Evolutionary conservation across 2,888 invertebrate genomes (phyloP).

Genomic region (Scaptomyza tumidula): DNA sequence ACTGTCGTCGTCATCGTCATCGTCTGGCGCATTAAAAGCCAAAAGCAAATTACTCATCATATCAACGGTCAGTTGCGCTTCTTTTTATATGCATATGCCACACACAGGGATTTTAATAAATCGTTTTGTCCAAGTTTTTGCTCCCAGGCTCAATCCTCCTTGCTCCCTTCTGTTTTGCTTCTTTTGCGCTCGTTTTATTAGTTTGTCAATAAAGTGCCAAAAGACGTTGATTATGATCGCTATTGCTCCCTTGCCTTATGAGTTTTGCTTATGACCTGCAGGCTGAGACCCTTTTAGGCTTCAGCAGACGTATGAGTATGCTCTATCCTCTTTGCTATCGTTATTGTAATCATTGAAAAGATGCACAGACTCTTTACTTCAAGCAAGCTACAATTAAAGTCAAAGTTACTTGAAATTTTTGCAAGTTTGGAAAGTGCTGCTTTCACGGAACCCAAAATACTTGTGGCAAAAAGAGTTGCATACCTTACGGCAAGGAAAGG

Average conservation of each 20-base stretch:
- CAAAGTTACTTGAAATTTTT: background rate
- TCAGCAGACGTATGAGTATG: conserved; percentile 29
- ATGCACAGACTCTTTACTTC: background rate
- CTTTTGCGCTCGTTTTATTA: conserved; percentile 70
- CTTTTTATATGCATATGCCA: conserved; percentile 61
- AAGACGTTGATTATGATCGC: conserved; percentile 72
- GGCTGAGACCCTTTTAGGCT: conserved; percentile 50
- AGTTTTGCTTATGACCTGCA: conserved; percentile 57
- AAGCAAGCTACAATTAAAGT: background rate
- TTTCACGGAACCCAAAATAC: conserved; percentile 12
- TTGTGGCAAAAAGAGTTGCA: conserved; percentile 29
- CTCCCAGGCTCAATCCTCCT: conserved; percentile 17
- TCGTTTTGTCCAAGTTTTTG: conserved; percentile 61
- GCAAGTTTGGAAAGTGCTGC: background rate
- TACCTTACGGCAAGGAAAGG: background rate
- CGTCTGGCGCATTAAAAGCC: conserved; percentile 78
- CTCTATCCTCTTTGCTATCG: conserved; percentile 13
- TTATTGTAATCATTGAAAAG: conserved; percentile 6
- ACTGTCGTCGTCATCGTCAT: conserved; percentile 32
- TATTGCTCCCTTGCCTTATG: conserved; percentile 42
- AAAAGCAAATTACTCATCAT: conserved; percentile 83
- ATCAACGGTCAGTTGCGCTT: conserved; percentile 70
- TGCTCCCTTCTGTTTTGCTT: background rate
- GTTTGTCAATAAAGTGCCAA: conserved; percentile 80
- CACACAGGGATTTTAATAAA: conserved; percentile 79